Evolutionary conservation across 2,888 invertebrate species (phyloP).

Genomic region (Minunthozetes semirufus): DNA sequence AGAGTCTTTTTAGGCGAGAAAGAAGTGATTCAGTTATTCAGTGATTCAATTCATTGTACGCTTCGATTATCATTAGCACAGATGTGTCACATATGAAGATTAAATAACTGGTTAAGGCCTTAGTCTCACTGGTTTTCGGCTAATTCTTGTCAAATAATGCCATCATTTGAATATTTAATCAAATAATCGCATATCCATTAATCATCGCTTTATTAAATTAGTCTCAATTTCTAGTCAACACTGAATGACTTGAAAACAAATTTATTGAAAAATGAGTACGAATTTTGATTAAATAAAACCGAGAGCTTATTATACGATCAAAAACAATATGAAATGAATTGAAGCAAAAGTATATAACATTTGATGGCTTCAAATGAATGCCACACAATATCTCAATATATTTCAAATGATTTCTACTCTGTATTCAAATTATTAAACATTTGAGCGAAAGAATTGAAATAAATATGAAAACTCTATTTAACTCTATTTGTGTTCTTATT

Average conservation of each 20-base stretch:
- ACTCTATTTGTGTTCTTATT: neutral
- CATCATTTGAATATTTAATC: neutral
- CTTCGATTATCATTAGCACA: neutral
- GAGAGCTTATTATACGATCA: neutral
- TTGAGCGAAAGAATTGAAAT: neutral
- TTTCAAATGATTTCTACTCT: neutral
- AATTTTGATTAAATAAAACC: neutral
- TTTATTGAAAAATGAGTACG: too few relatives aligned
- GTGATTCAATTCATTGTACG: neutral
- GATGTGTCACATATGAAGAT: neutral
- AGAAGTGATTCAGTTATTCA: neutral
- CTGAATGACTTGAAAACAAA: too few relatives aligned
- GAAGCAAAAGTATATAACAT: neutral
- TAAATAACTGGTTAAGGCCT: neutral
- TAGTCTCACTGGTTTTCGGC: neutral
- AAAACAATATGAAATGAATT: neutral
- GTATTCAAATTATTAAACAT: neutral
- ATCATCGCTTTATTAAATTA: too few relatives aligned
- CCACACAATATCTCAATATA: neutral
- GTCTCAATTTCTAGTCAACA: too few relatives aligned
- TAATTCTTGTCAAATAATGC: neutral
- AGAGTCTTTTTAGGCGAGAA: neutral
- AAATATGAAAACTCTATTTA: constrained; percentile 17
- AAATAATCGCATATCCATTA: too few relatives aligned
- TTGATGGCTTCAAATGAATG: neutral